Conservation (phyloP, 2,888 invertebrate genomes). For the Rhodophaea formosa region DNA sequence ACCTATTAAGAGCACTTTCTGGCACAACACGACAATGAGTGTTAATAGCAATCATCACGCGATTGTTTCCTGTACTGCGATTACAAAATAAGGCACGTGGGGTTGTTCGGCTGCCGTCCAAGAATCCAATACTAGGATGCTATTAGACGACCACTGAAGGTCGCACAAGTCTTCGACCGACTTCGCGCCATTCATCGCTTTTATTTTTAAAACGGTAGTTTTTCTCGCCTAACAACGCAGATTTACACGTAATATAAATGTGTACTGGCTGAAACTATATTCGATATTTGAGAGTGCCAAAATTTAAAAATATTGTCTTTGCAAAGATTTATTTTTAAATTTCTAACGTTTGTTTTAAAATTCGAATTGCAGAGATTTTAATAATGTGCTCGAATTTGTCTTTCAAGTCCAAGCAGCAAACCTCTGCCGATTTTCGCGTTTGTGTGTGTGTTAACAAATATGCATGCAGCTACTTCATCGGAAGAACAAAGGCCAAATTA, state of each 20-base stretch:
- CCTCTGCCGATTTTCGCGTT: neutral
- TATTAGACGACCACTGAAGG: conserved; percentile 21
- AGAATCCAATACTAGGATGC: conserved; percentile 28
- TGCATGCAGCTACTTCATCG: neutral
- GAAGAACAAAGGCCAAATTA: conserved; percentile 12
- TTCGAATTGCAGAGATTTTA: neutral
- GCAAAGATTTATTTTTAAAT: neutral
- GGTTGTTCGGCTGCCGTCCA: conserved; percentile 24
- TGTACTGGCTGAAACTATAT: conserved; percentile 4
- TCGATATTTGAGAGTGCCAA: neutral
- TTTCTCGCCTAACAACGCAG: conserved; percentile 10
- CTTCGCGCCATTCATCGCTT: conserved; percentile 39
- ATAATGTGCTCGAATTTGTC: no score
- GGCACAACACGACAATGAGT: neutral
- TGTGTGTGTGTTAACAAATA: neutral
- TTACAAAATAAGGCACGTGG: conserved; percentile 15
- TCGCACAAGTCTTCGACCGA: conserved; percentile 36
- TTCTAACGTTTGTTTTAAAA: neutral
- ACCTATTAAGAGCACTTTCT: neutral
- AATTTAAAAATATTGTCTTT: neutral
- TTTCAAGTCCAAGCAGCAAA: no score
- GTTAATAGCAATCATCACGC: neutral
- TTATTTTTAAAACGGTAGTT: conserved; percentile 37
- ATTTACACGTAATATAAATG: neutral
- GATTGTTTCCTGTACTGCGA: conserved; percentile 12